A percentile compares a stretch with the other conserved stretches of the same genome.
These are phyloP conservation scores for Pocillopora meandrina DNA, from an alignment of 92 coral and sea anemone genomes.

Conservation along the genomic window DNA sequence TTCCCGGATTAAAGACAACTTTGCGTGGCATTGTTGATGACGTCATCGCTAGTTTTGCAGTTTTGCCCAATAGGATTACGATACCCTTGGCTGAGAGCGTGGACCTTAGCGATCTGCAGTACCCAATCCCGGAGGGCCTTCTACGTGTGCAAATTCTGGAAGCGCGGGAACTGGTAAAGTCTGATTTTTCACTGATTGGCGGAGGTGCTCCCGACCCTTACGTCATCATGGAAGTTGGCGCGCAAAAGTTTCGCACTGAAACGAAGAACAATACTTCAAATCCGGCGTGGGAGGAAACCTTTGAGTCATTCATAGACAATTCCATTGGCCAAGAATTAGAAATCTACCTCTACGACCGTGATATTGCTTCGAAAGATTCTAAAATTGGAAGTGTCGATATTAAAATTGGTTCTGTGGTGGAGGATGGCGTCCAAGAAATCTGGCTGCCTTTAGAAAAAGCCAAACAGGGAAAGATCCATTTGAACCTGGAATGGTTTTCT, in stretches of 20 bases:
- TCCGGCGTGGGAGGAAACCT: constrained; percentile 87
- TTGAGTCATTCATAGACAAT: constrained; percentile 90
- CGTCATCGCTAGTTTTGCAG: constrained; percentile 79
- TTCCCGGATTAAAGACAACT: constrained; percentile 89
- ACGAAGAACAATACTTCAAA: constrained; percentile 71
- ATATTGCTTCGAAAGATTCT: constrained; percentile 75
- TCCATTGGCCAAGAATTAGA: constrained; percentile 87
- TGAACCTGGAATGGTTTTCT: constrained; percentile 74
- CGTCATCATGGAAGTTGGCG: constrained; percentile 81
- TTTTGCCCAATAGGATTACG: constrained; percentile 90
- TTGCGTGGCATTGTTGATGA: constrained; percentile 79
- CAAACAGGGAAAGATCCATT: constrained; percentile 74
- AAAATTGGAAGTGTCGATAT: constrained; percentile 71
- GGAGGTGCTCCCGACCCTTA: constrained; percentile 86
- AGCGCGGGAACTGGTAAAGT: constrained; percentile 77
- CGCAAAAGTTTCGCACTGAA: constrained; percentile 87
- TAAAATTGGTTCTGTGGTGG: constrained; percentile 64
- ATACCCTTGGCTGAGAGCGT: constrained; percentile 80
- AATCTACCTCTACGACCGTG: constrained; percentile 72
- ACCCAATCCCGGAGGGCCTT: constrained; percentile 93
- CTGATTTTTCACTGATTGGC: constrained; percentile 74
- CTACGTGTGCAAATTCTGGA: constrained; percentile 75
- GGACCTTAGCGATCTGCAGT: constrained; percentile 78
- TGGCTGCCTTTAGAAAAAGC: constrained; percentile 91
- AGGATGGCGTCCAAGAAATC: constrained; percentile 71